These are phyloP conservation scores for Apteryx owenii DNA, from an alignment of 2,113 vertebrate species.

Conservation along the genomic window DNA sequence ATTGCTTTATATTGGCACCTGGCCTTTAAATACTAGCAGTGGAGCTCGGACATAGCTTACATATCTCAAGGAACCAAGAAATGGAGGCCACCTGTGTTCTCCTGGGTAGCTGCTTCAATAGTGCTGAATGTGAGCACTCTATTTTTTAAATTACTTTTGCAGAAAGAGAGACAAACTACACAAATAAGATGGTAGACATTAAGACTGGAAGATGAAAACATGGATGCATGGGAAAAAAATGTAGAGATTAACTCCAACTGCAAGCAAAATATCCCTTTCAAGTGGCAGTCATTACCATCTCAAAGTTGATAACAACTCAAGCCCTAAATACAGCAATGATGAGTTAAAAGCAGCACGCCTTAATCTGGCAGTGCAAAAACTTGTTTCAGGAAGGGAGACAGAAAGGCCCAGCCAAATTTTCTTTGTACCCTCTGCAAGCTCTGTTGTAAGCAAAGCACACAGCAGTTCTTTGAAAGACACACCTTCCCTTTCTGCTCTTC, in stretches of 20 bases:
- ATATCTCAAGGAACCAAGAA: neutral
- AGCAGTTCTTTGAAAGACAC: neutral
- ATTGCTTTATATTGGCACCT: neutral
- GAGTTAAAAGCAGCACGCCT: neutral
- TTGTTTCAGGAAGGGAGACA: neutral
- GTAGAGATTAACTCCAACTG: neutral
- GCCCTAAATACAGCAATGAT: neutral
- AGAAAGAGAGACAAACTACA: slow-evolving; percentile 8
- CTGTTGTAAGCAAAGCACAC: neutral
- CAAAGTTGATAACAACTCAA: neutral
- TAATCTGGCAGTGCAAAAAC: neutral
- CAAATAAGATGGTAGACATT: neutral
- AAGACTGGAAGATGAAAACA: neutral
- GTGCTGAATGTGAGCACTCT: neutral
- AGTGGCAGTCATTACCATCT: neutral
- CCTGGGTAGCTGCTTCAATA: neutral
- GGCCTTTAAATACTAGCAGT: neutral
- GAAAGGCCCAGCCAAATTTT: neutral
- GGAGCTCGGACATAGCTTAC: neutral
- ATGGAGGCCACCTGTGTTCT: neutral
- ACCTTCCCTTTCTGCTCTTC: neutral
- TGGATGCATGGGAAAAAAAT: neutral
- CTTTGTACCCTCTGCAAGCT: neutral
- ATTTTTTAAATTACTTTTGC: neutral
- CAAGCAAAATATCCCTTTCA: neutral